A percentile compares a stretch with the other conserved stretches of the same genome.
Evolutionary conservation across 1,140 invertebrate species (phyloP).

Genomic region (Chrysoperla carnea): DNA sequence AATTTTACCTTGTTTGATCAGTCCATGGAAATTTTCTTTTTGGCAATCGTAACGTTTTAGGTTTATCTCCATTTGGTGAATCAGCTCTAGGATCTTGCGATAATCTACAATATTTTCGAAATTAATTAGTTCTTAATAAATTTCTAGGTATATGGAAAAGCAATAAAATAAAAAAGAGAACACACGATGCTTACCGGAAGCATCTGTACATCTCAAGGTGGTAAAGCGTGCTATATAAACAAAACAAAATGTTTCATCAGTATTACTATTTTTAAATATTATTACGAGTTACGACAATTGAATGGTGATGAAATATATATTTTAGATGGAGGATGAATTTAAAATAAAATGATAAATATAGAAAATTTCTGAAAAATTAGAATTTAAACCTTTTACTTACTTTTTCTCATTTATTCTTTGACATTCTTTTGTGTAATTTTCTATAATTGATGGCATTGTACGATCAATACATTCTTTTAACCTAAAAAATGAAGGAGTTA

Average conservation of each 20-base stretch:
- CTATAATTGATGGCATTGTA: conserved; percentile 34
- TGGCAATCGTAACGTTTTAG: conserved; percentile 29
- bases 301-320: no score
- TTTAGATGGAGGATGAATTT: no score
- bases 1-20: conserved; percentile 30
- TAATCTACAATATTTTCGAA: conserved; percentile 7
- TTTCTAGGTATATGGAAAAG: not conserved
- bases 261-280: conserved; percentile 12
- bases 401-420: conserved; percentile 32
- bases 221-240: conserved; percentile 23
- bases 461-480: conserved; percentile 32
- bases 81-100: conserved; percentile 7
- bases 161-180: not conserved
- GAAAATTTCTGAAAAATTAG: no score
- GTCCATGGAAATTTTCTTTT: conserved; percentile 36
- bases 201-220: conserved; percentile 26
- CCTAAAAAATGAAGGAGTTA: no score
- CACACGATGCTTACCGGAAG: conserved; percentile 24
- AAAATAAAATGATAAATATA: no score
- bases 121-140: not conserved
- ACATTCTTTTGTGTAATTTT: conserved; percentile 36
- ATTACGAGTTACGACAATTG: no score
- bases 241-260: conserved; percentile 12
- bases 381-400: conserved; percentile 17
- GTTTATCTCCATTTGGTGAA: conserved; percentile 12